These are phyloP conservation scores for Lutjanus campechanus DNA, from an alignment of 2,797 vertebrate genomes.

Conservation along the genomic window DNA sequence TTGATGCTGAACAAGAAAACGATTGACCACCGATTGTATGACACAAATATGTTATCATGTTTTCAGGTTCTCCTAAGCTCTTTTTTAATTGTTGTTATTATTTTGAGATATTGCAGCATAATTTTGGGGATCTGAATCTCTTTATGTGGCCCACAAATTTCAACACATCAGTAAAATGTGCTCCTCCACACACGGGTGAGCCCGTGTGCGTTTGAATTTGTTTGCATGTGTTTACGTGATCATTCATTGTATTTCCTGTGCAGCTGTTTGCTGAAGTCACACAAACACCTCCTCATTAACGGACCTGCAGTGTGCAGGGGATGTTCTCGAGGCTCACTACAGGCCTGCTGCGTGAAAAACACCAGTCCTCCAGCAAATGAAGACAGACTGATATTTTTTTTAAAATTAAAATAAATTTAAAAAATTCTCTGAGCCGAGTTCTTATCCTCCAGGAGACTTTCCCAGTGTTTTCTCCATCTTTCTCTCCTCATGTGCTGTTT, in stretches of 20 bases:
- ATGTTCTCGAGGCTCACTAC: not conserved
- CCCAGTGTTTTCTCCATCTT: not conserved
- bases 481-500: not conserved
- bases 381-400: not conserved
- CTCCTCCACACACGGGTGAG: not conserved
- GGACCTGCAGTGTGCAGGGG: not conserved
- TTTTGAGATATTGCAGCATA: not conserved
- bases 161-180: not conserved
- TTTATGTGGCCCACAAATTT: not conserved
- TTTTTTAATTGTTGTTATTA: constrained; percentile 15
- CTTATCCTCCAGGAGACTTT: not conserved
- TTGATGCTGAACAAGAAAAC: constrained; percentile 18
- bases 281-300: constrained; percentile 3
- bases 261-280: no score
- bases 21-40: constrained; percentile 17
- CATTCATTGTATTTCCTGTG: no score
- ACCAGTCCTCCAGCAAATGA: not conserved
- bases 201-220: not conserved
- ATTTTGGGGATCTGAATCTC: not conserved
- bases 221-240: no score
- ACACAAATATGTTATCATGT: constrained; percentile 5
- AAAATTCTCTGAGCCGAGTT: not conserved
- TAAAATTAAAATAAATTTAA: not conserved
- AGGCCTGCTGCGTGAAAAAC: not conserved
- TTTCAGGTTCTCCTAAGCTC: not conserved